Base-by-base conservation (phyloP, 2,113 vertebrate species). In the Saguinus midas region DNA sequence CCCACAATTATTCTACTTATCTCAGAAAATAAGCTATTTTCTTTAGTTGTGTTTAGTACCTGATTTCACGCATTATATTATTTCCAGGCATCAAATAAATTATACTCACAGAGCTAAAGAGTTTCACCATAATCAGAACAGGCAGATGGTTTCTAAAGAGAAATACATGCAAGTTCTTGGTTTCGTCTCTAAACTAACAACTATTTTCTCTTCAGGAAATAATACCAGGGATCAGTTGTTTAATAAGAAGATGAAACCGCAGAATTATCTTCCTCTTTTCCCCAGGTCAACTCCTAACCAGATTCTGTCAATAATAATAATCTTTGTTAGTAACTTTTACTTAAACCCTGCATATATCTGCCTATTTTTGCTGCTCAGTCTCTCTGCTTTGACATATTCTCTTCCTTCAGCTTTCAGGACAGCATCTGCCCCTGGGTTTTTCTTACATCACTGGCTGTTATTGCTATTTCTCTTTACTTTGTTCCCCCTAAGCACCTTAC, bases 1-100 rank as follows among this genome's bases (percentile, higher is more conserved):
- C 27, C 95, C 90, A 35, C 95, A 96, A 95, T 97, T 93, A 90
- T 92, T 97, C 58, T 80, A 87, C 90, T 79, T 35, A 91, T 84
- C 50, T 97, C 81, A 80, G 37, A 87, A 94, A 97, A 96, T 93
- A 95, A 92, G 57, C 86, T 87, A 18, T 27, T 95, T 94, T 32
- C 35, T 97, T 95, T 50, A 79, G 35, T 78, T 85, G 32, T 68
- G 64, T 72, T 97, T 97, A 91, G 73, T 73, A 96, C 55, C 93
- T 95, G 45, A 93, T 85, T 93, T 95, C 57, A 93, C 90, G 43
- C 20, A 79, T 81, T 87, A 80, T 91, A 23, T 92, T 94, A 48
- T 97, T 90, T 82, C 64, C 14, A 18, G 40, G 48, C 27, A 83
- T 94, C 90, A 55, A 88, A 83, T 96, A 66, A 66, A 96, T 72